Evolutionary conservation across 2,797 vertebrate species (phyloP).

Genomic region (Anguilla pacifica): DNA sequence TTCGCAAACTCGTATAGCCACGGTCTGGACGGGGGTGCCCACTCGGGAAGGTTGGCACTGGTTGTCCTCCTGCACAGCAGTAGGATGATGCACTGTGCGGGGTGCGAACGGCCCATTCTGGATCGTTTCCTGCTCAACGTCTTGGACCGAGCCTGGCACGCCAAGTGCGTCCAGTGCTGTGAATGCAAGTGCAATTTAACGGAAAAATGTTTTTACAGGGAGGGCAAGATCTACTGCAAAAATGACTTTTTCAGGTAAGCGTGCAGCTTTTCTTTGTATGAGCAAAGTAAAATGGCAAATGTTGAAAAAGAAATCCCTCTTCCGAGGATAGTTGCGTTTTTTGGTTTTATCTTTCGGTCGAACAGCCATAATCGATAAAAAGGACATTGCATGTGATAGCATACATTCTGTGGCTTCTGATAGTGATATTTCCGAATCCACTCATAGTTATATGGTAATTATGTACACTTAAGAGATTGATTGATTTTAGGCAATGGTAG

Average conservation of each 20-base stretch:
- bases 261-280: neutral
- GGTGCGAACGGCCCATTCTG: conserved; percentile 79
- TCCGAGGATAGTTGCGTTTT: neutral
- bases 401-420: neutral
- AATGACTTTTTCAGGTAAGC: conserved; percentile 78
- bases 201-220: conserved; percentile 80
- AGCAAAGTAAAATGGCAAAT: neutral
- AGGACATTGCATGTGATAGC: neutral
- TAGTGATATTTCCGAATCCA: neutral
- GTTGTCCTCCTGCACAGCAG: conserved; percentile 24
- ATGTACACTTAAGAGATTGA: neutral
- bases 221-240: conserved; percentile 65
- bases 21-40: conserved; percentile 13
- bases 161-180: conserved; percentile 53
- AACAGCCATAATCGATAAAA: neutral
- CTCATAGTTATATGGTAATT: conserved; percentile 13
- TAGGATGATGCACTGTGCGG: conserved; percentile 78
- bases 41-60: conserved; percentile 28
- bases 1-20: neutral
- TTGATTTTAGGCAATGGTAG: neutral
- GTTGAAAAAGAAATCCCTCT: neutral
- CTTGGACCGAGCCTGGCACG: conserved; percentile 79
- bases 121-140: conserved; percentile 79
- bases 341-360: neutral
- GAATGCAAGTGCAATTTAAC: conserved; percentile 53